Conservation (phyloP, 2,797 vertebrate genomes). For the Channa striata region DNA sequence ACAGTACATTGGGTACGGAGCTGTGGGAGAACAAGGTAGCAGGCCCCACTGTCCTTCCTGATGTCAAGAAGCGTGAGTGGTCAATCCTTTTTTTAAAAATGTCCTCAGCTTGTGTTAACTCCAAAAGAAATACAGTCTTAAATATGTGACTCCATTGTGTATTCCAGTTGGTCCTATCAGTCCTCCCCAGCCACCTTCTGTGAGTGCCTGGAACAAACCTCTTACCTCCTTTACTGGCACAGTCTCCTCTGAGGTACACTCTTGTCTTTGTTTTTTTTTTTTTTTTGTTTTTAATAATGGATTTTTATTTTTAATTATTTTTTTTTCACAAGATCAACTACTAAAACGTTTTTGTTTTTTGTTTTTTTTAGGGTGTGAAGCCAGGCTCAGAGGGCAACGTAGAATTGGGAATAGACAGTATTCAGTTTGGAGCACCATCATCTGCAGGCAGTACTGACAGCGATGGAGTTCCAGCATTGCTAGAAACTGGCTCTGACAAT, state of each 20-base stretch:
- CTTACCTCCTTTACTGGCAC: constrained; percentile 95
- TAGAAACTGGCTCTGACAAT: constrained; percentile 89
- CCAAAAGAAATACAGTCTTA: background rate
- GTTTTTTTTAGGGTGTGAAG: constrained; percentile 85
- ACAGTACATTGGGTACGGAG: constrained; percentile 90
- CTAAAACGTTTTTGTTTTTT: constrained; percentile 7
- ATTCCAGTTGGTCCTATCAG: constrained; percentile 95
- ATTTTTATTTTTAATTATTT: background rate
- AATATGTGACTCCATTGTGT: constrained; percentile 10
- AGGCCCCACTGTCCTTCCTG: constrained; percentile 87
- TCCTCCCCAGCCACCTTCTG: constrained; percentile 95
- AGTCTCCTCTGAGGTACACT: constrained; percentile 89
- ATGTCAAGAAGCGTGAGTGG: constrained; percentile 95
- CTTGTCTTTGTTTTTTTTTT: background rate
- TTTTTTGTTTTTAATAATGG: background rate
- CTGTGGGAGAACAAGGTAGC: constrained; percentile 96
- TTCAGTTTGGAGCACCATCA: constrained; percentile 97
- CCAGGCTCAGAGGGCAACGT: constrained; percentile 86
- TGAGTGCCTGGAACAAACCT: constrained; percentile 99
- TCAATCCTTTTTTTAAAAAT: background rate
- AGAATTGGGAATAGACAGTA: constrained; percentile 93
- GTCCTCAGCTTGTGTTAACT: background rate
- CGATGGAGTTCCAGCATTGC: constrained; percentile 89
- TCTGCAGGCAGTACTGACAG: constrained; percentile 95
- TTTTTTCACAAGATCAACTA: background rate